Evolutionary conservation across 2,888 invertebrate species (phyloP).

Genomic region (Halictus quadricinctus): DNA sequence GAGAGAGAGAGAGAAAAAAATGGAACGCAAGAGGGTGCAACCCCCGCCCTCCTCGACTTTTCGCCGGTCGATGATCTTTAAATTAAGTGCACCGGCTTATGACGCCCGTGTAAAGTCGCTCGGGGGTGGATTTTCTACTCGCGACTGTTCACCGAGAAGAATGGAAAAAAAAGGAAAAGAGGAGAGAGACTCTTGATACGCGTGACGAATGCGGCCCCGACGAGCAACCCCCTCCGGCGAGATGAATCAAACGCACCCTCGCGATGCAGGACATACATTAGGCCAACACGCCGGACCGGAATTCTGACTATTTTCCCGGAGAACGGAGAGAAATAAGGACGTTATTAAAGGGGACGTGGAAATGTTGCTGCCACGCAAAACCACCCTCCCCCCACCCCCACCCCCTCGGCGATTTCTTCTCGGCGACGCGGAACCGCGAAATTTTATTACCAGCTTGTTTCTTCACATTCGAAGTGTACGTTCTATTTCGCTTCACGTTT

Average conservation of each 20-base stretch:
- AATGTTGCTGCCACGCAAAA: neutral
- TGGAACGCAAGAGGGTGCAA: slow-evolving; percentile 24
- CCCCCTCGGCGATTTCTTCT: neutral
- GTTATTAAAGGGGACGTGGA: slow-evolving; percentile 19
- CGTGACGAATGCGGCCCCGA: slow-evolving; percentile 73
- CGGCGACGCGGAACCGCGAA: neutral
- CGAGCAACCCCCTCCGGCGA: slow-evolving; percentile 64
- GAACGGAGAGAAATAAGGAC: slow-evolving; percentile 51
- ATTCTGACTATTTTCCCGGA: slow-evolving; percentile 66
- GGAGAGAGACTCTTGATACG: slow-evolving; percentile 68
- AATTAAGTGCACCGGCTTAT: slow-evolving; percentile 80
- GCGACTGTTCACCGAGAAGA: slow-evolving; percentile 24
- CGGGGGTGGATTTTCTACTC: slow-evolving; percentile 69
- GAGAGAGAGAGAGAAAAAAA: neutral
- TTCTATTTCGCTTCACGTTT: neutral
- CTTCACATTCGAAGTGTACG: neutral
- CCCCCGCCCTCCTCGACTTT: slow-evolving; percentile 51
- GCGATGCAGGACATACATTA: slow-evolving; percentile 70
- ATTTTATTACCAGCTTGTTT: neutral
- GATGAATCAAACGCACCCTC: slow-evolving; percentile 74
- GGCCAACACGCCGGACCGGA: slow-evolving; percentile 61
- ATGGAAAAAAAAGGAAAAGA: slow-evolving; percentile 5
- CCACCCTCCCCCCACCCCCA: neutral
- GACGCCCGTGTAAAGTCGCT: slow-evolving; percentile 79
- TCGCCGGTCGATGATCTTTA: slow-evolving; percentile 76